phyloP scores from a whole-genome alignment of 2,888 invertebrate species.

The Eupithecia subumbrata region DNA sequence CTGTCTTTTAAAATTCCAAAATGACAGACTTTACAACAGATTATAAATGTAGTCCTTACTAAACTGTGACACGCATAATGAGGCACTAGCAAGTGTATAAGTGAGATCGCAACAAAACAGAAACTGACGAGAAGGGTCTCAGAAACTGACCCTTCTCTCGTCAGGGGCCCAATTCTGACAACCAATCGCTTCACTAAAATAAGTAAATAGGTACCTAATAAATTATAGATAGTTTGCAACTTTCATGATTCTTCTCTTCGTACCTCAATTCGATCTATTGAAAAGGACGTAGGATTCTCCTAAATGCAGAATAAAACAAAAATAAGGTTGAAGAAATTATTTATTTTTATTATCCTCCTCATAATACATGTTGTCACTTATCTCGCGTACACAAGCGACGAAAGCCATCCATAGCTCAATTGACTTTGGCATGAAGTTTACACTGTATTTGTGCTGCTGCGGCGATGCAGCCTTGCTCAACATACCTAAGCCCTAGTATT shows the following conservation, averaged over 20 bases:
- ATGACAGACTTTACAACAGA: no score
- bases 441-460: slow-evolving; percentile 75
- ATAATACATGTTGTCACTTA: slow-evolving; percentile 82
- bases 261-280: neutral
- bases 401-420: slow-evolving; percentile 82
- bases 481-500: slow-evolving; percentile 35
- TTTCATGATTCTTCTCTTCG: neutral
- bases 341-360: slow-evolving; percentile 73
- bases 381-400: slow-evolving; percentile 80
- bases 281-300: neutral
- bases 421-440: slow-evolving; percentile 83
- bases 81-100: no score
- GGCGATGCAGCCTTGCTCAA: slow-evolving; percentile 47
- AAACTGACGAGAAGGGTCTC: no score
- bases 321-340: slow-evolving; percentile 77
- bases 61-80: no score
- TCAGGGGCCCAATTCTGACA: neutral
- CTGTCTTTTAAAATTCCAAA: no score
- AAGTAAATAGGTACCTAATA: no score
- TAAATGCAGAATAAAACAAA: slow-evolving; percentile 40
- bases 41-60: no score
- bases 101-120: no score
- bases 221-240: no score
- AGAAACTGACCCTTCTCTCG: neutral
- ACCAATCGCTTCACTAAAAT: neutral